Conservation (phyloP, 1,140 invertebrate genomes). For the Cephus cinctus region DNA sequence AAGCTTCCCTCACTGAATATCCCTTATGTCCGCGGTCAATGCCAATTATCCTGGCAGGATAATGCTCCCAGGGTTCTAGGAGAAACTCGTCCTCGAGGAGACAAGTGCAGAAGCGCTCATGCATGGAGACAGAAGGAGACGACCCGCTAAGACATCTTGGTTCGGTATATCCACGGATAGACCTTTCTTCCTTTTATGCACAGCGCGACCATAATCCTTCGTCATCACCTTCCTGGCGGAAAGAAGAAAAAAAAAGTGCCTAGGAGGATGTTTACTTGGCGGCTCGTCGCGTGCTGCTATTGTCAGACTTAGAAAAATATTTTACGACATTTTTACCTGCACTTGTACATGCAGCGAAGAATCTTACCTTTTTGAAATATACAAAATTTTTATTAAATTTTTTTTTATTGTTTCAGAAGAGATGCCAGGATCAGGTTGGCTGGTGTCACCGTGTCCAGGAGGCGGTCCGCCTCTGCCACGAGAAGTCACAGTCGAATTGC, state of each 20-base stretch:
- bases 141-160: constrained; percentile 4
- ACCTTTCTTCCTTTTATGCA: too few relatives aligned
- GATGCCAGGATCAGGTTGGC: constrained; percentile 10
- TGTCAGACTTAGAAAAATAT: too few relatives aligned
- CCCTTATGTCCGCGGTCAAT: constrained; percentile 10
- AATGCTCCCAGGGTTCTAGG: constrained; percentile 6
- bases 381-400: background rate
- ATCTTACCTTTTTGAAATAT: too few relatives aligned
- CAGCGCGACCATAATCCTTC: too few relatives aligned
- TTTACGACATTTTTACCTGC: too few relatives aligned
- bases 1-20: background rate
- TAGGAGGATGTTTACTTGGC: too few relatives aligned
- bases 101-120: constrained; percentile 23
- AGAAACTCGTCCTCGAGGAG: constrained; percentile 14
- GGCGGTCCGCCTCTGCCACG: constrained; percentile 12
- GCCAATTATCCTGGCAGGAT: constrained; percentile 14
- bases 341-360: too few relatives aligned
- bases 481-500: constrained; percentile 32
- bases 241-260: too few relatives aligned
- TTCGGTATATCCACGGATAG: background rate
- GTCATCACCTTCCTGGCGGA: too few relatives aligned
- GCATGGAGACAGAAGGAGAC: constrained; percentile 3
- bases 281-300: too few relatives aligned
- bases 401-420: constrained; percentile 23
- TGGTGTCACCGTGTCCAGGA: constrained; percentile 4